Conservation (phyloP, 2,113 vertebrate genomes). For the Pluvianellus socialis region DNA sequence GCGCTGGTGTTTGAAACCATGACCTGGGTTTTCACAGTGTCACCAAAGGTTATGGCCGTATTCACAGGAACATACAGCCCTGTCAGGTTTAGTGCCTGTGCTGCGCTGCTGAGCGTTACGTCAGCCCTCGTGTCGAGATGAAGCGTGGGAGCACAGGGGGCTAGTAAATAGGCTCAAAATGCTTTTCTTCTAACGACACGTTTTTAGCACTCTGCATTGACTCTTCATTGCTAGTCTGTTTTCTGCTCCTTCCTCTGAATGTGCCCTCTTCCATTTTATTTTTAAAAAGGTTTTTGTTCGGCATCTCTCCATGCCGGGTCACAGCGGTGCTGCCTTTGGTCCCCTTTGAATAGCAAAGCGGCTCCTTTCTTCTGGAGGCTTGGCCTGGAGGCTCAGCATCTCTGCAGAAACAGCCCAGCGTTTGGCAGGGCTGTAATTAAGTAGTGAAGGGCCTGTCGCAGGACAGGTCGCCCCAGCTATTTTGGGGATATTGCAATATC, state of each 20-base stretch:
- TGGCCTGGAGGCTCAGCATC: constrained; percentile 1
- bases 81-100: background rate
- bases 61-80: background rate
- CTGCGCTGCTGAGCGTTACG: background rate
- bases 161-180: constrained; percentile 1
- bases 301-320: background rate
- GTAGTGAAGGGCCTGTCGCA: background rate
- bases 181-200: background rate
- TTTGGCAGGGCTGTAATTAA: constrained; percentile 4
- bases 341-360: constrained; percentile 16
- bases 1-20: background rate
- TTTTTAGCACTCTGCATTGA: background rate
- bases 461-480: constrained; percentile 15
- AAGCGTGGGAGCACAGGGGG: background rate
- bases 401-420: background rate
- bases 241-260: constrained; percentile 13
- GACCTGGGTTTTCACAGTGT: background rate
- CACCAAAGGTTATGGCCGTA: background rate
- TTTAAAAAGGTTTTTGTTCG: constrained; percentile 10
- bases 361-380: constrained; percentile 20
- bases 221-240: background rate
- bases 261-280: constrained; percentile 10
- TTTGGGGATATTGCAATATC: constrained; percentile 8
- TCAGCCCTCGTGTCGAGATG: background rate
- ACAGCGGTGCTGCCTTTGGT: constrained; percentile 3